These are phyloP conservation scores for Lepus oiostolus DNA, from an alignment of 2,797 vertebrate species.

Conservation along the genomic window DNA sequence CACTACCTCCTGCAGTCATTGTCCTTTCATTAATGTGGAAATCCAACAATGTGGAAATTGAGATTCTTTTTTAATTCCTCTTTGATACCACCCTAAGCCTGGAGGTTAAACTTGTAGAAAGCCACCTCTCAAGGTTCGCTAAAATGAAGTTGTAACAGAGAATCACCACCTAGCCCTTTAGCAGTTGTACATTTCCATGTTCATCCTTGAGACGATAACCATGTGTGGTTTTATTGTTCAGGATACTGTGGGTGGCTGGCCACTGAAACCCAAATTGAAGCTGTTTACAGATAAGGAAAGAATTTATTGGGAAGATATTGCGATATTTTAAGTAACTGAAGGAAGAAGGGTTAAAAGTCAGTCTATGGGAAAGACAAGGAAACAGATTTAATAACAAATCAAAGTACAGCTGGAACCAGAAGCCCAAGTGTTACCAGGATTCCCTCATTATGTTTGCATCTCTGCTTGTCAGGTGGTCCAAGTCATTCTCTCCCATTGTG, in stretches of 20 bases:
- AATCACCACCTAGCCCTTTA: not conserved
- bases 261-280: constrained; percentile 10
- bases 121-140: not conserved
- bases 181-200: not conserved
- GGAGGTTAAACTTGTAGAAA: constrained; percentile 52
- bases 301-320: not conserved
- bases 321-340: constrained; percentile 25
- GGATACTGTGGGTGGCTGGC: not conserved
- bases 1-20: constrained; percentile 56
- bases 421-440: not conserved
- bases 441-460: not conserved
- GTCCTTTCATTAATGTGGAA: constrained; percentile 59
- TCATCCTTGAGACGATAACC: constrained; percentile 41
- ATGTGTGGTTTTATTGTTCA: constrained; percentile 32
- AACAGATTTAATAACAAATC: constrained; percentile 12
- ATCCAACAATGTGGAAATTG: constrained; percentile 46
- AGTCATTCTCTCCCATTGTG: not conserved
- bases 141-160: constrained; percentile 44
- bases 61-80: not conserved
- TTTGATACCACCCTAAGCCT: constrained; percentile 62
- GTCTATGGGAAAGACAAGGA: constrained; percentile 31
- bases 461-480: not conserved
- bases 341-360: not conserved
- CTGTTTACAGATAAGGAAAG: constrained; percentile 17
- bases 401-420: not conserved